Evolutionary conservation across 2,797 vertebrate genomes (phyloP).

Genomic region (Labroides dimidiatus): DNA sequence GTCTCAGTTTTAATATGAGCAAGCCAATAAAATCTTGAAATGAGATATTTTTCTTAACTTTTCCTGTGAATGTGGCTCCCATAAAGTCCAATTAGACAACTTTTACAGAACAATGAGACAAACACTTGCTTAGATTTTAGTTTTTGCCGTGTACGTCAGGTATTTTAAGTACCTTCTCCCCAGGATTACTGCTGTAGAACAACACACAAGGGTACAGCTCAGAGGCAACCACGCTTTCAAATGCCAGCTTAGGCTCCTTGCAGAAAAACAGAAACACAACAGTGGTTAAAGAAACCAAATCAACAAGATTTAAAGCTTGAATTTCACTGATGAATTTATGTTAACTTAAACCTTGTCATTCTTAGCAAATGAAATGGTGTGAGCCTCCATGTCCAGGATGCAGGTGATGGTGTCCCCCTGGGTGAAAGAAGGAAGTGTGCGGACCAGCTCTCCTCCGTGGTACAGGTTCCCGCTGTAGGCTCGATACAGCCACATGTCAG

Average conservation of each 20-base stretch:
- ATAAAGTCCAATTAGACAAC: too few relatives aligned
- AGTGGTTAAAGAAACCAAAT: too few relatives aligned
- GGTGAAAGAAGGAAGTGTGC: constrained; percentile 85
- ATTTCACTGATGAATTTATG: too few relatives aligned
- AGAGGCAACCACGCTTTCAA: constrained; percentile 86
- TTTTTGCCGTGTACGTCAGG: background rate
- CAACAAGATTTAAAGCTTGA: background rate
- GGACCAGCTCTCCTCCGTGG: constrained; percentile 85
- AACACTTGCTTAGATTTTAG: too few relatives aligned
- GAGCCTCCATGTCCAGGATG: constrained; percentile 88
- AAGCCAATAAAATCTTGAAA: too few relatives aligned
- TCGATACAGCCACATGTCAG: constrained; percentile 89
- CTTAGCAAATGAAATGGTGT: constrained; percentile 87
- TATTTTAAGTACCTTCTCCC: constrained; percentile 81
- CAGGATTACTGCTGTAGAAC: constrained; percentile 90
- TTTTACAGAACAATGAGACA: too few relatives aligned
- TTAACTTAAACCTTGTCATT: constrained; percentile 83
- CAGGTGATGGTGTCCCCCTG: constrained; percentile 89
- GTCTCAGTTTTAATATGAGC: too few relatives aligned
- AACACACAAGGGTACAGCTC: constrained; percentile 87
- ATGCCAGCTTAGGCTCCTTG: constrained; percentile 87
- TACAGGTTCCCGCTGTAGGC: constrained; percentile 89
- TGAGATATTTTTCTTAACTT: too few relatives aligned
- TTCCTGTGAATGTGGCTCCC: too few relatives aligned
- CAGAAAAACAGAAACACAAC: constrained; percentile 23